Conservation (phyloP, 2,888 invertebrate genomes). For the Tetropium fuscum region DNA sequence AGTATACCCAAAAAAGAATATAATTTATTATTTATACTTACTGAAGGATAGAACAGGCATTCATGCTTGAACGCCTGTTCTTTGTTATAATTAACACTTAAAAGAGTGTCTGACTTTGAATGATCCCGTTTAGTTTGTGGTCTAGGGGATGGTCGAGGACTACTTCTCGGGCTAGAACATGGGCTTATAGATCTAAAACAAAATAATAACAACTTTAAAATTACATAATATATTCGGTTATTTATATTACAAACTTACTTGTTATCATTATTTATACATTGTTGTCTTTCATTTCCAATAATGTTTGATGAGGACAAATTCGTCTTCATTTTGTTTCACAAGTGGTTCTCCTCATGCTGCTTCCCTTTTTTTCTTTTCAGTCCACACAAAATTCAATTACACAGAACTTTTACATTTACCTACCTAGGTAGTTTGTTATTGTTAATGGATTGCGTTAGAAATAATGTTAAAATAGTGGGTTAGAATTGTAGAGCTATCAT, state of each 20-base stretch:
- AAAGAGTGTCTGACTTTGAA: conserved; percentile 54
- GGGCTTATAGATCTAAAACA: conserved; percentile 60
- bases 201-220: conserved; percentile 8
- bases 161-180: conserved; percentile 66
- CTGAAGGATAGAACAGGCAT: conserved; percentile 56
- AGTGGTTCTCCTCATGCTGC: conserved; percentile 30
- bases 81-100: conserved; percentile 52
- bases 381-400: conserved; percentile 13
- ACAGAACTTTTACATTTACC: too few species aligned
- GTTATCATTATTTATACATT: conserved; percentile 40
- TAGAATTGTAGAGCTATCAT: neutral
- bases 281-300: conserved; percentile 43
- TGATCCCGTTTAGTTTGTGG: conserved; percentile 62
- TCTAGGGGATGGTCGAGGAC: conserved; percentile 69
- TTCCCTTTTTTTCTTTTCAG: conserved; percentile 3
- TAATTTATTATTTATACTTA: conserved; percentile 43
- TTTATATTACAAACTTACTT: conserved; percentile 28
- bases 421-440: neutral
- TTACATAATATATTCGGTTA: conserved; percentile 14
- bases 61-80: conserved; percentile 49
- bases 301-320: conserved; percentile 50
- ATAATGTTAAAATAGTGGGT: conserved; percentile 9
- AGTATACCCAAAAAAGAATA: too few species aligned
- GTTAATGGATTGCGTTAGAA: conserved; percentile 3
- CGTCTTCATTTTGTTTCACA: conserved; percentile 48